Conservation (phyloP, 1,140 invertebrate species). For the Pachypeltis micranthus region DNA sequence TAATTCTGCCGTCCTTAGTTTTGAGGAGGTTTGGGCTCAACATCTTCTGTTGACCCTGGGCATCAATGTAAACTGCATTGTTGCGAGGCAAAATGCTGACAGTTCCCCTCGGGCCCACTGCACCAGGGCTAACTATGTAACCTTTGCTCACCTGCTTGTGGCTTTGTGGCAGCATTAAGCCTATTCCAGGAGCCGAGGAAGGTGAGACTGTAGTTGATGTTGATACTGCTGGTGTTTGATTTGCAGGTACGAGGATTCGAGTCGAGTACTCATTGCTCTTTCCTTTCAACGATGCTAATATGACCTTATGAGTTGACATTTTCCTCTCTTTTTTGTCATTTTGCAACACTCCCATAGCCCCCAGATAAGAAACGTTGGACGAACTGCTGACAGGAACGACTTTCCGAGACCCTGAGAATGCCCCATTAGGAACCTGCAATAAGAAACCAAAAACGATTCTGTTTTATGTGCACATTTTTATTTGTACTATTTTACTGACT, state of each 20-base stretch:
- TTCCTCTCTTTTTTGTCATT: not conserved
- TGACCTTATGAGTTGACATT: not conserved
- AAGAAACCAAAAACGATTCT: too few relatives aligned
- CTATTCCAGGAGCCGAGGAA: not conserved
- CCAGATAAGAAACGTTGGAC: too few relatives aligned
- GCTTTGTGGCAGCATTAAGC: not conserved
- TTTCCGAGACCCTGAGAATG: too few relatives aligned
- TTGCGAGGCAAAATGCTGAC: not conserved
- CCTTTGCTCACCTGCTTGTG: not conserved
- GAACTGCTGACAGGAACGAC: too few relatives aligned
- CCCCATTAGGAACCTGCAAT: too few relatives aligned
- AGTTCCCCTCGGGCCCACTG: not conserved
- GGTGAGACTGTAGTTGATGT: not conserved
- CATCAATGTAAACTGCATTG: not conserved
- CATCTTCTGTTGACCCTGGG: not conserved
- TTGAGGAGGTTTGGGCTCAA: not conserved
- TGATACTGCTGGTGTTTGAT: not conserved
- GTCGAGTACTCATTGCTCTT: not conserved
- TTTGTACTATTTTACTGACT: too few relatives aligned
- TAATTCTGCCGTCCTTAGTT: not conserved
- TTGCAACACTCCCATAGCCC: not conserved
- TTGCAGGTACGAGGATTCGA: not conserved
- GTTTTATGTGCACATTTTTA: too few relatives aligned
- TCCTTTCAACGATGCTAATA: not conserved
- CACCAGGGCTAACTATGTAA: not conserved